These are phyloP conservation scores for Leucoptera coffeella DNA, from an alignment of 2,888 invertebrate genomes.

Conservation along the genomic window DNA sequence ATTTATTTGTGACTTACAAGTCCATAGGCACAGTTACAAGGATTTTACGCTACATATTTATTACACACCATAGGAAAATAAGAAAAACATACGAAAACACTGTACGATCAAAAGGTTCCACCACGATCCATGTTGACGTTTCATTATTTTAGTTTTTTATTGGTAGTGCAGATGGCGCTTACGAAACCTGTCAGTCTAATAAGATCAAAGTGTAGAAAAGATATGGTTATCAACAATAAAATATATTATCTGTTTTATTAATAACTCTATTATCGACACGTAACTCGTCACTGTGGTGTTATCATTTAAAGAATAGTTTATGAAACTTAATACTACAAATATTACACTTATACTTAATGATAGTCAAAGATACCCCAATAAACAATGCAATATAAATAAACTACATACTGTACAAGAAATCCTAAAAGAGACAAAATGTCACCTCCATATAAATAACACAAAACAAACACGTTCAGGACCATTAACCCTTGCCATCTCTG, in stretches of 20 bases:
- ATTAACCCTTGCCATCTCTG: too few relatives aligned
- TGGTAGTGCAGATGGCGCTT: slow-evolving; percentile 16
- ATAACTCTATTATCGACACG: too few relatives aligned
- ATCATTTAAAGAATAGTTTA: not conserved
- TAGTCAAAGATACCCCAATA: too few relatives aligned
- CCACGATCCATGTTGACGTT: slow-evolving; percentile 46
- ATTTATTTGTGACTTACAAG: not conserved
- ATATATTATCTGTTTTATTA: not conserved
- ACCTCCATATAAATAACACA: too few relatives aligned
- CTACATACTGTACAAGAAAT: too few relatives aligned
- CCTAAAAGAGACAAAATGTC: too few relatives aligned
- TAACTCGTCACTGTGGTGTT: too few relatives aligned
- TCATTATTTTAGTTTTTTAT: slow-evolving; percentile 29
- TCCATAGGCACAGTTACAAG: not conserved
- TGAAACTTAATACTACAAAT: too few relatives aligned
- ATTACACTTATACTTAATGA: too few relatives aligned
- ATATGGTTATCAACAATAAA: not conserved
- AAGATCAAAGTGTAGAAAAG: not conserved
- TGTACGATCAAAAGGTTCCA: slow-evolving; percentile 35
- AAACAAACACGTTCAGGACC: too few relatives aligned
- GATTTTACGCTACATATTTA: slow-evolving; percentile 18
- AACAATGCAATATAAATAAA: too few relatives aligned
- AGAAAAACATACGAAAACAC: slow-evolving; percentile 25
- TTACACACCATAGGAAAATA: slow-evolving; percentile 7
- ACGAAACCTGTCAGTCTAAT: slow-evolving; percentile 5